Base-by-base conservation (phyloP, 2,888 invertebrate genomes). In the Rhaphigaster nebulosa region DNA sequence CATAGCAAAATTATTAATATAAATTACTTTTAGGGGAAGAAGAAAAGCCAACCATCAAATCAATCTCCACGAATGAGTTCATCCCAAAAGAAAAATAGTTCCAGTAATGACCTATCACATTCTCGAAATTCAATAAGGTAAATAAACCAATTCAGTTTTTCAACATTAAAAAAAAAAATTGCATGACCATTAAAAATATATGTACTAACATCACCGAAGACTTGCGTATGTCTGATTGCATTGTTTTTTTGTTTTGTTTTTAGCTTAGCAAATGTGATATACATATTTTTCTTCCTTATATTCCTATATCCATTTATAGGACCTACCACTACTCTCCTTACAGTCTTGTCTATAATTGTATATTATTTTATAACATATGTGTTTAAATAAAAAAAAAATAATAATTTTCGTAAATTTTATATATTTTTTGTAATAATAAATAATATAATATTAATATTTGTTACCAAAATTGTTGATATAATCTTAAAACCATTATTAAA, bases 211-310 rank as follows among this genome's bases (percentile, higher is more conserved):
- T 88, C 0, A 90, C 52, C 60, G 3, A 70, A 34, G 34, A 84
- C 38, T 45, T 90, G 80, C 45, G 26, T 50, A 90, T 90, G 56
- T 87, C 54, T 45, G 54, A 84, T 54, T 87, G 84, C 87, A 45
- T 90, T 90, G 56, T 60, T 90, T 87, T 50, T 90, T 52, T 90
- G 56, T 87, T 90, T 60, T 90, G 56, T 90, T 70, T 90, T 89
- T 91, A 91, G 91, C 90, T 90, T 91, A 89, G 91, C 91, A 88
- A 91, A 91, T 91, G 91, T 84, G 65, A 88, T 91, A 70, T 91
- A 91, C 91, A 88, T 91, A 88, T 87, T 91, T 90, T 87, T 91
- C 90, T 87, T 91, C 65, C 91, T 91, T 12, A 76, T 91, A 41
- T 90, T 90, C 76, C 87, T 91, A 45, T 91, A 90, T 87, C 91